Base-by-base conservation (phyloP, 1,140 invertebrate genomes). In the Araneus ventricosus region DNA sequence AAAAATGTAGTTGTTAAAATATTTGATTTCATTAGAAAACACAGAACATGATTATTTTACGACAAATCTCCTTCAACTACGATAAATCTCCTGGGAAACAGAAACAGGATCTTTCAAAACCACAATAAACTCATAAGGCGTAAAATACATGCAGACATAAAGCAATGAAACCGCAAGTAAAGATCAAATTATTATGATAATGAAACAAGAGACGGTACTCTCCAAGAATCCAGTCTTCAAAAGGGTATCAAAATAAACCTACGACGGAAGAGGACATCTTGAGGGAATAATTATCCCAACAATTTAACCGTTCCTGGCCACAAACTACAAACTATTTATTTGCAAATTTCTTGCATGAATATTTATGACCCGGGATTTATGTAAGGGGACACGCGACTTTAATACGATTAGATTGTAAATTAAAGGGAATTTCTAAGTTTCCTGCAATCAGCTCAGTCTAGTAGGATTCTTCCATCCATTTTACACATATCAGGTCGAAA, bases 221-320 rank as follows among this genome's bases (percentile, higher is more conserved):
- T 82, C 30, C 27, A 61, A 34, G 59, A 61, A 61, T 6, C 14
- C 30, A 4, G 17, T 22, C 27, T 61, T 63, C 52, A 61, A 61
- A 63, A 84, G 24, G 41, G n/a, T 8, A 57, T 52, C 82, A n/a
- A 30, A 84, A 84, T 84, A 84, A 84, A 84, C 82, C n/a, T 57
- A 5, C 52, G 17, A 37, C 4, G 59, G n/a, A 87, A 14, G 22
- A 27, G 41, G 80, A 82, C 80, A 82, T 82, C 80, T 82, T 82
- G 80, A n/a, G 80, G 80, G 85, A 87, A 61, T 87, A 87, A 87
- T 87, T 87, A 87, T 87, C 63, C 59, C 85, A 24, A 87, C 85
- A 87, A 39, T 61, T 87, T 59, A 87, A 39, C 85, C 85, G 22
- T 87, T 34, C 85, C 30, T n/a, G 57, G 8, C 57, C 30, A 59